These are phyloP conservation scores for Mya arenaria DNA, from an alignment of 1,140 invertebrate genomes.

Conservation along the genomic window DNA sequence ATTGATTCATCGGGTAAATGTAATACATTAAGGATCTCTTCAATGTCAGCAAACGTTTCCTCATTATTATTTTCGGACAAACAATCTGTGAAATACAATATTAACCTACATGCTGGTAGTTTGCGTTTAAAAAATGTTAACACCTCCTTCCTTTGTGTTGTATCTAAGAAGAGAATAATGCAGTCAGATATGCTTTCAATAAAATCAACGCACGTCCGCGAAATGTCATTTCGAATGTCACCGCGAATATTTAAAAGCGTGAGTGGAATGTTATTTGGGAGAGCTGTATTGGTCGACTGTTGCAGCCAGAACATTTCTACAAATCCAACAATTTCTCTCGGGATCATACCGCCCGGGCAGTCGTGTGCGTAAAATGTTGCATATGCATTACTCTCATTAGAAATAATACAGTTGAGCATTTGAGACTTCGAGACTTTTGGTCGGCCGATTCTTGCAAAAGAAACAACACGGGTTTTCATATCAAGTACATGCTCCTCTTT, in stretches of 20 bases:
- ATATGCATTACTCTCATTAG: slow-evolving; percentile 9
- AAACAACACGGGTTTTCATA: neutral
- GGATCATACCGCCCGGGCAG: neutral
- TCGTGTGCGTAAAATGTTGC: neutral
- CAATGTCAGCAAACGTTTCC: too few relatives aligned
- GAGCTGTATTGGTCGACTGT: too few relatives aligned
- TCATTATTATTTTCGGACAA: neutral
- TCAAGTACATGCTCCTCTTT: neutral
- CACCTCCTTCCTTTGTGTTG: neutral
- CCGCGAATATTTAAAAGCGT: slow-evolving; percentile 15
- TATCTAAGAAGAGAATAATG: neutral
- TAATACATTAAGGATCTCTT: too few relatives aligned
- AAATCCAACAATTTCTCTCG: neutral
- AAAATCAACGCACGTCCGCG: neutral
- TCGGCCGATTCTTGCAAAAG: slow-evolving; percentile 5
- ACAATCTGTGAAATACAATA: neutral
- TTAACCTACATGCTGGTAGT: neutral
- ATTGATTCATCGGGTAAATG: too few relatives aligned
- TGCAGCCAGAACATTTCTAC: slow-evolving; percentile 1
- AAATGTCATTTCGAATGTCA: neutral
- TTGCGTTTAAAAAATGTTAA: neutral
- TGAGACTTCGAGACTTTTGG: neutral
- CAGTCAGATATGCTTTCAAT: neutral
- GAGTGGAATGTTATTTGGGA: neutral
- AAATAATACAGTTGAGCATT: neutral